Base-by-base conservation (phyloP, 2,113 vertebrate species). In the Campylorhamphus procurvoides region DNA sequence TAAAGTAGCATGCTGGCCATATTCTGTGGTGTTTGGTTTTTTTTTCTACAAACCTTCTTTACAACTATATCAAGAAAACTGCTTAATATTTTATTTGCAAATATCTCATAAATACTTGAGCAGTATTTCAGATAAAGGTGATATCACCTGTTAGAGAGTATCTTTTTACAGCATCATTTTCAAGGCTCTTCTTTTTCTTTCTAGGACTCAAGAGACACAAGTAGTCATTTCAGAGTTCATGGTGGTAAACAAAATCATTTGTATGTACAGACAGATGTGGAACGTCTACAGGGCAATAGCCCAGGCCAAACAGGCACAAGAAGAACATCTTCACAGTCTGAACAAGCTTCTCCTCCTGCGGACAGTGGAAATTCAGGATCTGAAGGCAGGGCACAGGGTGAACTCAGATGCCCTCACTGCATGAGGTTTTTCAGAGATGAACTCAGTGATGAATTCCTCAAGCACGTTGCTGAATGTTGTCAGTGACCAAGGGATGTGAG, bases 401-500 rank as follows among this genome's bases (percentile, higher is more conserved):
- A 98, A 67, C 97, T 99, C 2, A 98, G 98, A 97, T 99, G 99
- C 64, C 99, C 99, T 3, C 98, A 97, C 1, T 99, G 99, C 86
- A 95, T 98, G 74, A 97, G 91, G 84, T 96, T 94, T 52, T 99
- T 99, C 84, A 92, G 93, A 1, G 98, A 99, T 18, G 97, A 97
- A 49, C 98, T 98, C 17, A 80, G 98, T 2, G 97, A 97, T 10
- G 99, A 98, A 93, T 99, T 98, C 95, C 96, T 99, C 50, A 98
- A 98, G 77, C 99, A 99, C 2, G 98, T 98, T 72, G 94, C 98
- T 4, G 99, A 99, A 81, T 99, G 99, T 76, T 98, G 98, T 75
- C 98, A 98, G 93, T 98, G 96, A 98, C 64, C n/a, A 18, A 1
- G 7, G 24, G 28, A 72, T 24, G 19, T 17, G 52, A 95, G 58